Evolutionary conservation across 2,113 vertebrate species (phyloP).

Genomic region (Turnix velox): DNA sequence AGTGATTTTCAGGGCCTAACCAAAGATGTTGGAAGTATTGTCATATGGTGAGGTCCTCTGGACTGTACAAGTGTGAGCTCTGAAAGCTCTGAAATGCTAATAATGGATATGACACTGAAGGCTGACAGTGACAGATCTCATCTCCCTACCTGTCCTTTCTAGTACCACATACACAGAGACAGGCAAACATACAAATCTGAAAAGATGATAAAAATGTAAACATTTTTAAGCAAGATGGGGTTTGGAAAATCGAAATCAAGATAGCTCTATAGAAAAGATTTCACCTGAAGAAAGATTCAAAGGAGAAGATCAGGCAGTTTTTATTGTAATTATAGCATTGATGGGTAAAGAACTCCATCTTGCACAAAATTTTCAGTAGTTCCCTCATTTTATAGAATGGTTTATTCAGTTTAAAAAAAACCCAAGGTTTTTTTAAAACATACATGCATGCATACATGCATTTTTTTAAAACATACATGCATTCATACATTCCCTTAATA

Average conservation of each 20-base stretch:
- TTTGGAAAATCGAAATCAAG: not conserved
- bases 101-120: not conserved
- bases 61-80: not conserved
- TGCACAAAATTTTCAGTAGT: not conserved
- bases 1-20: not conserved
- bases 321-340: not conserved
- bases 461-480: too few species aligned
- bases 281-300: not conserved
- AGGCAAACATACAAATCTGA: rapidly evolving
- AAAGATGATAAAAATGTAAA: not conserved
- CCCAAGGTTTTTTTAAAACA: too few species aligned
- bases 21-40: not conserved
- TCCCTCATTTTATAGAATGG: not conserved
- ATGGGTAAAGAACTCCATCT: not conserved
- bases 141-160: not conserved
- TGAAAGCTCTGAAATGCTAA: not conserved
- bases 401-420: not conserved
- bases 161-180: not conserved
- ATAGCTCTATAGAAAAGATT: not conserved
- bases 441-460: too few species aligned
- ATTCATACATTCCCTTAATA: not conserved
- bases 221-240: not conserved
- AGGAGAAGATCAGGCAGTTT: not conserved
- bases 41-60: not conserved
- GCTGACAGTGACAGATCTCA: not conserved